Base-by-base conservation (phyloP, 1,140 invertebrate genomes). In the Eueides isabella region DNA sequence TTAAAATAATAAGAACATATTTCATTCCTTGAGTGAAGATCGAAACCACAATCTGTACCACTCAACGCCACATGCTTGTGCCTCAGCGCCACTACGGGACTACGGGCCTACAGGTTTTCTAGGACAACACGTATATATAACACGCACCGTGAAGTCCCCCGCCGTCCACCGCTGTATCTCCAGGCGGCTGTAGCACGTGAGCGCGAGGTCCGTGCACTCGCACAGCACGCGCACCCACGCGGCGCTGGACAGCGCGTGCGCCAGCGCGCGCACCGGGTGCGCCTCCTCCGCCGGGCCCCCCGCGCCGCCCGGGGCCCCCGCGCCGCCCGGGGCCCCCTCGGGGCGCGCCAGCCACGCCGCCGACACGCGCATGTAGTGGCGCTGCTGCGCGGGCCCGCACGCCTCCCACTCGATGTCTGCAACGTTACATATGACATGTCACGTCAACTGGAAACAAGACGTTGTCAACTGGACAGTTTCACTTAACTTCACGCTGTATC, bases 161-260 rank as follows among this genome's bases (percentile, higher is more conserved):
- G 94, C 88, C 1, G 90, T 90, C 96, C 96, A 96, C 76, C 94
- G 94, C 85, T 96, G 96, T 62, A 97, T 82, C 85, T 96, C 95
- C 87, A 75, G 91, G 88, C 88, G 94, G 88, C 48, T 83, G 92
- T 72, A 95, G 91, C 19, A 71, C 82, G 76, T 71, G 67, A 88
- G 87, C 81, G 79, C 86, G 79, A 96, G 90, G 74, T 96, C 96
- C 0, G 96, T 96, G 76, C 95, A 96, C 30, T 94, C 91, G 48
- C 94, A 92, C 44, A 97, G 83, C 74, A 96, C 80, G n/a, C 91
- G 78, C 80, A 95, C 94, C 81, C 95, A 95, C 19, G 91, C 78
- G 5, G 90, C 83, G 19, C 94, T 94, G 74, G 93, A 90, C 63
- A 96, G 94, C 67, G 96, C 77, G 66, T 65, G 72, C 64, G 84